Evolutionary conservation across 1,140 invertebrate genomes (phyloP), one percentile per base, ranked within the genome.

Genomic region (Lucilia cuprina): DNA sequence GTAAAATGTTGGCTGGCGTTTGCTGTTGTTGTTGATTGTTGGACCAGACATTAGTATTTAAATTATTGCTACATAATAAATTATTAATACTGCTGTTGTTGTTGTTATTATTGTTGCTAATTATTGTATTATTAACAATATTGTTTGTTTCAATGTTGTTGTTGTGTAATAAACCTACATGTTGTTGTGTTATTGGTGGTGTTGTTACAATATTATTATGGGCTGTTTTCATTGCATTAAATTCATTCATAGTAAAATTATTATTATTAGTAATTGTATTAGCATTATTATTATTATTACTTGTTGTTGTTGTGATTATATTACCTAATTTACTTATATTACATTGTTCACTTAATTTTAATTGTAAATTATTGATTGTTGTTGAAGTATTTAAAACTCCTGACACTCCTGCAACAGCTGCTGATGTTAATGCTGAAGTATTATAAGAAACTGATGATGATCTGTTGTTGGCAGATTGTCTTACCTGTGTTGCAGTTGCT

Each of bases 31-130:
- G 84, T 30, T 83, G 84, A 21, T 83, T 80, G 9, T 30, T 35
- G 77, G 77, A 80, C 77, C 77, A 80, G 10, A 80, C 47, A 50
- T 80, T 35, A 74, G 83, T 87, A 84, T 87, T 86, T 87, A 87
- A 88, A 90, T 90, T 90, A 89, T 90, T 87, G 87, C 89, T 90
- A 89, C 88, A 88, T 87, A 90, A 88, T 89, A 89, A 89, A 86
- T 90, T 90, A 90, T 87, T 90, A 90, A 89, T 90, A 90, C 89
- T 90, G 88, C 86, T 90, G 87, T 86, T 86, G 87, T 87, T 90
- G 88, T 82, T 85, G 77, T 82, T 65, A 80, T 17, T 21, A 75
- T n/a, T 34, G 19, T 84, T 65, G 55, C 85, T 87, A 85, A 84
- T 85, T 41, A 41, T 41, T 41, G 41, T 41, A 41, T 41, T 41